Evolutionary conservation across 2,797 vertebrate species (phyloP).

Genomic region (Acipenser ruthenus): DNA sequence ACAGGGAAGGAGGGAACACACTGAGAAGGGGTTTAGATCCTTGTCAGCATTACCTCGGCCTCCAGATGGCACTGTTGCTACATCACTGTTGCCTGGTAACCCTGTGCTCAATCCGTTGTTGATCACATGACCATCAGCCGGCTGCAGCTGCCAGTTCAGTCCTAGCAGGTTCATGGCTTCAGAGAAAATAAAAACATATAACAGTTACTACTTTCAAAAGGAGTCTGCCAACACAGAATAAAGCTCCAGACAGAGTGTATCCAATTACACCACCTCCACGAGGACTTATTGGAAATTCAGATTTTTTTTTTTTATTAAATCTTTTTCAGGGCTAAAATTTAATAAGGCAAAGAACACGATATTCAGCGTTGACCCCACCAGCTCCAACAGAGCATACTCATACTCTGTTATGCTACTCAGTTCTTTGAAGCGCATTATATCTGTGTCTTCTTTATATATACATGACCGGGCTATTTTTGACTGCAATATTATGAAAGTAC

Average conservation of each 20-base stretch:
- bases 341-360: constrained; percentile 1
- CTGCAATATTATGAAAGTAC: too few species aligned
- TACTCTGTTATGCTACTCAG: too few species aligned
- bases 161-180: constrained; percentile 83
- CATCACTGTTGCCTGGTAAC: constrained; percentile 59
- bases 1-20: background rate
- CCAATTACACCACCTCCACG: background rate
- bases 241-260: background rate
- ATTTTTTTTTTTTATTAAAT: background rate
- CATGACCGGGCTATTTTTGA: too few species aligned
- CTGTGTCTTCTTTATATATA: too few species aligned
- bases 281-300: background rate
- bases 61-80: constrained; percentile 67
- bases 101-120: constrained; percentile 68
- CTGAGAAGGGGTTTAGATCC: background rate
- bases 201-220: constrained; percentile 6
- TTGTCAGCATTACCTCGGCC: constrained; percentile 67
- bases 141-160: constrained; percentile 80
- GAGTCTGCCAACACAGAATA: background rate
- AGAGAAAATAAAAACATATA: constrained; percentile 44
- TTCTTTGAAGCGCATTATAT: too few species aligned
- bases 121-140: constrained; percentile 73
- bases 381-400: too few species aligned
- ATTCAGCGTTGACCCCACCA: too few species aligned
- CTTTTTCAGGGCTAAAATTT: background rate